Percentiles rank a stretch among this genome's conserved stretches.
Evolutionary conservation across 2,888 invertebrate species (phyloP).

Genomic region (Eustalomyia histrio): DNA sequence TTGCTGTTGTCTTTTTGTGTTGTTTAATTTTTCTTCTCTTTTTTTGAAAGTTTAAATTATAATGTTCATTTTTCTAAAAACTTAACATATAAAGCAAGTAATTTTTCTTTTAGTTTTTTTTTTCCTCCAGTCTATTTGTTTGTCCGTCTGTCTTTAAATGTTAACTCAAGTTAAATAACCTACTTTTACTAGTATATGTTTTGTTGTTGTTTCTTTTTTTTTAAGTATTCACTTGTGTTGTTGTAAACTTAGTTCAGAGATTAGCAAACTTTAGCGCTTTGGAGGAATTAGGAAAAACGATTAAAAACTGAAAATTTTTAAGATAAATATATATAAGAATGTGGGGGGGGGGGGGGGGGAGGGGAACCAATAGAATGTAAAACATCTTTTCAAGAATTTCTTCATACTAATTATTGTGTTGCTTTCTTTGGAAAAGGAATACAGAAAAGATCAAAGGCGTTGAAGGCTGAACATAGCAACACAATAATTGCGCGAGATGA

Average conservation of each 20-base stretch:
- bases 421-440: too few species aligned
- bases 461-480: too few species aligned
- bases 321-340: too few species aligned
- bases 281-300: background rate
- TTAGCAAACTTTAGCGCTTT: slow-evolving; percentile 35
- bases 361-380: too few species aligned
- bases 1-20: background rate
- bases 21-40: slow-evolving; percentile 1
- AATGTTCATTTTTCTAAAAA: slow-evolving; percentile 38
- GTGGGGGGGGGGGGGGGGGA: too few species aligned
- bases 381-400: too few species aligned
- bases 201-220: slow-evolving; percentile 25
- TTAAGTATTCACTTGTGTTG: background rate
- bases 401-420: too few species aligned
- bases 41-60: slow-evolving; percentile 58
- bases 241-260: slow-evolving; percentile 14
- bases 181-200: slow-evolving; percentile 54
- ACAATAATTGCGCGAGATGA: too few species aligned
- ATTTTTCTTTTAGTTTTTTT: slow-evolving; percentile 41
- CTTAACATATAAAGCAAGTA: slow-evolving; percentile 43
- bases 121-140: slow-evolving; percentile 19
- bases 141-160: slow-evolving; percentile 45
- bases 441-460: too few species aligned
- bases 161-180: slow-evolving; percentile 61
- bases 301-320: background rate